Evolutionary conservation across 2,113 vertebrate genomes (phyloP), one percentile per base, ranked within the genome.

Genomic region (Grallaria varia): DNA sequence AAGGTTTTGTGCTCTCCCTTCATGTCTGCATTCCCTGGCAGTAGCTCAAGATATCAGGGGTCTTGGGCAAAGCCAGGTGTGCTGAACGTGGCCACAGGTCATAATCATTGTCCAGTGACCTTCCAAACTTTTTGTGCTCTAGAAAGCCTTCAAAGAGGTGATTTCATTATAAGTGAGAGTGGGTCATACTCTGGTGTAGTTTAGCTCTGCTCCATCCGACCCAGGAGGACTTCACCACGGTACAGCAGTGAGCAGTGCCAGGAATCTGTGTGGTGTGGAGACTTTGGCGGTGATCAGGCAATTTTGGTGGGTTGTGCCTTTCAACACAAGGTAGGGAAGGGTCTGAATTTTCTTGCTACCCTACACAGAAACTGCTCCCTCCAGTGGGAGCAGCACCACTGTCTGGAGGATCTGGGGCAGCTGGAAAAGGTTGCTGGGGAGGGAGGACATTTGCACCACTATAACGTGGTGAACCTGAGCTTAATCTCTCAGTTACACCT

Each of bases 371-470:
- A 49, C 18, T 74, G 8, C 4, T 86, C 7, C 7, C 27, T 90
- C 8, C 6, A 8, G 23, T 50, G 33, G 45, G 30, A 74, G 50
- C 33, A 83, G 53, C 55, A 47, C 33, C 3, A 1, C 53, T 81
- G 49, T 37, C 72, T 63, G 47, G 35, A 47, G 39, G 25, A 37
- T 49, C 53, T 14, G 31, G 50, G 50, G 22, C 3, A 2, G 10
- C 6, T 49, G 56, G 21, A 75, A 78, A 71, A 55, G 1, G 8
- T 39, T 58, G 18, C 31, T 66, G 69, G 74, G 56, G 8, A 18
- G 22, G n/a, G 44, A 60, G 27, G 14, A 20, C 0, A 0, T 37
- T 75, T 74, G 6, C n/a, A 9, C 7, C 6, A 1, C 39, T 60
- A 1, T 20, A 84, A 23, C 5, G 0, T 52, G 22, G 8, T 60